These are phyloP conservation scores for Rosalia funebris DNA, from an alignment of 2,888 invertebrate genomes.

Conservation along the genomic window DNA sequence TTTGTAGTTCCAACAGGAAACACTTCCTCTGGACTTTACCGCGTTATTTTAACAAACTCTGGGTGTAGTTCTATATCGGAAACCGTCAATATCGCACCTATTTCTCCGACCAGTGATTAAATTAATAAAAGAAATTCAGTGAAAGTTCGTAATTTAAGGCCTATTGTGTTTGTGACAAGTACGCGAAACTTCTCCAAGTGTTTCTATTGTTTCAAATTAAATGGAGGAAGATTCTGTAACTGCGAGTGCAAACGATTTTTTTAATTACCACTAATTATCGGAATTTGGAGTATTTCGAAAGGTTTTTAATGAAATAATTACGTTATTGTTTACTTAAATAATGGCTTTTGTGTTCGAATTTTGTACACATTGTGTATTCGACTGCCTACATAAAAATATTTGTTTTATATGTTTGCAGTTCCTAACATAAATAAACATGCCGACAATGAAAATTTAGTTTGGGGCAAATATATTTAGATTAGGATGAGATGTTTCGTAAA, in stretches of 20 bases:
- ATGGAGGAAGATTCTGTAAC: conserved; percentile 2
- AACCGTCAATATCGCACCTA: background rate
- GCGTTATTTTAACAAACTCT: conserved; percentile 8
- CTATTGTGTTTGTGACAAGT: conserved; percentile 14
- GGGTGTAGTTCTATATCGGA: conserved; percentile 8
- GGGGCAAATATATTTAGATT: too few relatives aligned
- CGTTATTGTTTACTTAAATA: conserved; percentile 31
- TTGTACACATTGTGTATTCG: conserved; percentile 26
- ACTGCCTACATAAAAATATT: conserved; percentile 24
- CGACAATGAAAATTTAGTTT: too few relatives aligned
- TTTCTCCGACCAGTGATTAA: background rate
- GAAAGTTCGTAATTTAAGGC: conserved; percentile 11
- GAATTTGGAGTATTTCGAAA: conserved; percentile 32
- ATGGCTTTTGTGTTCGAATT: conserved; percentile 28
- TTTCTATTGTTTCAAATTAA: conserved; percentile 11
- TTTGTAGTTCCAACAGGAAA: conserved; percentile 50
- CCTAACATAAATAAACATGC: too few relatives aligned
- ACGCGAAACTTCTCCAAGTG: background rate
- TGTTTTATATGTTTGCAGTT: conserved; percentile 4
- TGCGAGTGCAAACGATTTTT: conserved; percentile 17
- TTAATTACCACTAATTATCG: conserved; percentile 18
- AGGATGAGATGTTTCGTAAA: too few relatives aligned
- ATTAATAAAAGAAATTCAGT: conserved; percentile 2
- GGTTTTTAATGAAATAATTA: conserved; percentile 30
- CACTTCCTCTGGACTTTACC: conserved; percentile 45